Conservation (phyloP, 2,888 invertebrate species). For the Macaria liturata region DNA sequence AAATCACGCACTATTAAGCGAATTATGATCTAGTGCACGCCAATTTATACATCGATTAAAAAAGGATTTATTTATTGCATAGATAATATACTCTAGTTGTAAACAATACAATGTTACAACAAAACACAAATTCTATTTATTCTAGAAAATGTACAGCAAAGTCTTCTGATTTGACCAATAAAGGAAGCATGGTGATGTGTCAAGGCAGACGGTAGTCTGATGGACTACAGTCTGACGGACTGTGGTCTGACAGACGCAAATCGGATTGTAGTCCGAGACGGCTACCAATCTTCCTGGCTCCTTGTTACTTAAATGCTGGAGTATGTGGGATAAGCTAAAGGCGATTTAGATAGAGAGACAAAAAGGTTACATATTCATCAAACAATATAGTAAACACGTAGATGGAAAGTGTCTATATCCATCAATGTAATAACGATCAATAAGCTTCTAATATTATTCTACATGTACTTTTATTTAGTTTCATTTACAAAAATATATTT, state of each 20-base stretch:
- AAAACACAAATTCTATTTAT: neutral
- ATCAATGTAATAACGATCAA: no score
- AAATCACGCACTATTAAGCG: no score
- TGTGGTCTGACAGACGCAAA: conserved; percentile 53
- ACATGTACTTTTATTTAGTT: no score
- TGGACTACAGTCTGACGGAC: neutral
- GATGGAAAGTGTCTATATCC: no score
- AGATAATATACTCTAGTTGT: neutral
- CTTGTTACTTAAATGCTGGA: conserved; percentile 56
- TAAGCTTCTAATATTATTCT: no score
- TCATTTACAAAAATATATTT: no score
- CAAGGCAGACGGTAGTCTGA: conserved; percentile 22
- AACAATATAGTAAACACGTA: no score
- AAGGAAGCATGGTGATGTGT: conserved; percentile 28
- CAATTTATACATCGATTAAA: no score
- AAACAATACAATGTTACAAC: neutral
- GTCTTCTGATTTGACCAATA: conserved; percentile 16
- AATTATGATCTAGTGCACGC: no score
- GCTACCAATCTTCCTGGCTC: conserved; percentile 59
- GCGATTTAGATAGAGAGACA: conserved; percentile 3
- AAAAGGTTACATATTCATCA: no score
- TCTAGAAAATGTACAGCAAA: neutral
- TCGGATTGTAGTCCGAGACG: conserved; percentile 55
- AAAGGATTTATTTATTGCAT: neutral
- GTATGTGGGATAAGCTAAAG: conserved; percentile 28